Conservation (phyloP, 2,888 invertebrate genomes). For the Catocala nupta region DNA sequence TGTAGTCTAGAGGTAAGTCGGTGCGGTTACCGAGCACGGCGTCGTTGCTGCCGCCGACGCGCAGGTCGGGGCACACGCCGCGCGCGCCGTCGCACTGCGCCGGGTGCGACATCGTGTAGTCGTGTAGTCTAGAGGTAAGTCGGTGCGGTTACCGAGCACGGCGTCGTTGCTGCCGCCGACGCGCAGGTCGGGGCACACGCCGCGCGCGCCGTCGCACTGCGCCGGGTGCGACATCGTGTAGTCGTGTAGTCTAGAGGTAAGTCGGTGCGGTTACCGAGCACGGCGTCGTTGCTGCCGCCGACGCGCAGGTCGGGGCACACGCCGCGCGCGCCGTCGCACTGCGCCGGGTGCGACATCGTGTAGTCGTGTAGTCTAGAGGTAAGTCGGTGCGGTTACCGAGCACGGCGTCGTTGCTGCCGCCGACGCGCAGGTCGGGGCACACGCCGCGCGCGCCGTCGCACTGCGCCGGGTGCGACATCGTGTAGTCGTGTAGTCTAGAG, state of each 20-base stretch:
- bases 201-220: conserved; percentile 93
- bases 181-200: conserved; percentile 95
- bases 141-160: conserved; percentile 82
- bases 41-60: conserved; percentile 93
- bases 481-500: too few species aligned
- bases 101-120: conserved; percentile 94
- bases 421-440: conserved; percentile 94
- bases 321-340: conserved; percentile 94
- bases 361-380: too few species aligned
- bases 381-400: conserved; percentile 83
- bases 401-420: conserved; percentile 92
- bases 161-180: conserved; percentile 94
- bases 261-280: conserved; percentile 83
- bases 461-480: conserved; percentile 93
- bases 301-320: conserved; percentile 95
- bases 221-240: conserved; percentile 94
- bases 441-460: conserved; percentile 94
- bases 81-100: conserved; percentile 94
- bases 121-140: too few species aligned
- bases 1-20: too few species aligned
- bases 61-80: conserved; percentile 95
- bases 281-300: conserved; percentile 93
- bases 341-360: conserved; percentile 92
- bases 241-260: too few species aligned
- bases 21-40: conserved; percentile 86